Base-by-base conservation (phyloP, 2,888 invertebrate genomes). In the Epiblema foenella region DNA sequence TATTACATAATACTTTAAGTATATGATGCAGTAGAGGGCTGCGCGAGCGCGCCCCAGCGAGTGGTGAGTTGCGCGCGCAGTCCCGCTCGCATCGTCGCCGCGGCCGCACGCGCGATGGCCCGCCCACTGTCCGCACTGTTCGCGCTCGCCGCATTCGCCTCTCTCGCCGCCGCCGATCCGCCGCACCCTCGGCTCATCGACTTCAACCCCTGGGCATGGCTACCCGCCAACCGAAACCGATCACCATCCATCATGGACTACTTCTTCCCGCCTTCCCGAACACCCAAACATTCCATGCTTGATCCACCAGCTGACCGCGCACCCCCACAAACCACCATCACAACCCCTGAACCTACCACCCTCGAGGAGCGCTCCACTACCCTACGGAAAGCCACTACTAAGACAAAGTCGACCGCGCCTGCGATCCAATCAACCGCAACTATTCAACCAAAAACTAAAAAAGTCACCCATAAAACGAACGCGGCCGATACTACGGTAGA, bases 191-290 rank as follows among this genome's bases (percentile, higher is more conserved):
- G 92, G 17, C 89, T 89, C 72, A 87, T 92, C 17, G 91, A 93
- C 78, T 90, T 93, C 83, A 90, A 91, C 85, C 93, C 93, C 63
- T 93, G 92, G 90, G 89, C 92, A 84, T 93, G 92, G 91, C 85
- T 93, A 66, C 91, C 92, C 20, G 82, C 84, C 75, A 90, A 88
- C 76, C 82, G 88, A 68, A 91, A 90, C 78, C 83, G 86, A 77
- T 93, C 93, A 66, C 93, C 93, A 24, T 90, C 93, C 20, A 90
- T 93, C 74, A 93, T 94, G 90, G 94, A 94, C 79, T 93, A 93
- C 74, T 93, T 93, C 70, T 94, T 94, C 78, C 94, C 94, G 10
- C 91, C 93, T 2, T 93, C 93, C 75, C 85, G 93, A 73, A 93
- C 93, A n/a, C 93, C 93, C 12, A 94, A 94, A 82, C 91, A 93